phyloP scores from a whole-genome alignment of 1,140 invertebrate species.

The Battus philenor region DNA sequence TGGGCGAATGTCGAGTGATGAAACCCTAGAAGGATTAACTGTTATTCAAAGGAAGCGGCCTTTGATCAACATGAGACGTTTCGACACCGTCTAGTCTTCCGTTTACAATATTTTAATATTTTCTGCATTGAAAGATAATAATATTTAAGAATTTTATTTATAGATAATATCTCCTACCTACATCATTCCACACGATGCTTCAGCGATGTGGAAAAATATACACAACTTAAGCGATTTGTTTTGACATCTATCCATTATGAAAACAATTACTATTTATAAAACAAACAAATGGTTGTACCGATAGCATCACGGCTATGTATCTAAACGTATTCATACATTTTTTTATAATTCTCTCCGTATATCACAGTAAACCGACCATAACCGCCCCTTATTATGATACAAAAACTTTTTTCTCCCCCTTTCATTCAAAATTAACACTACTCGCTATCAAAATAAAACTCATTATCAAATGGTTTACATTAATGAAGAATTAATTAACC shows the following conservation, averaged over 20 bases:
- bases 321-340: slow-evolving; percentile 10
- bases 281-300: slow-evolving; percentile 20
- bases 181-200: too few relatives aligned
- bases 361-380: slow-evolving; percentile 26
- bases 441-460: slow-evolving; percentile 1
- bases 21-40: too few relatives aligned
- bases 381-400: slow-evolving; percentile 37
- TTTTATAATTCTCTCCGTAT: slow-evolving; percentile 20
- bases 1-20: too few relatives aligned
- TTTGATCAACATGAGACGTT: too few relatives aligned
- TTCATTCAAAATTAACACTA: slow-evolving; percentile 7
- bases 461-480: slow-evolving; percentile 2
- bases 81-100: too few relatives aligned
- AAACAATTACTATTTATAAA: slow-evolving; percentile 19
- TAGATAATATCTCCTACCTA: too few relatives aligned
- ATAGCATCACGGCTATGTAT: slow-evolving; percentile 7
- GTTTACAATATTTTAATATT: too few relatives aligned
- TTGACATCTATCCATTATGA: not conserved
- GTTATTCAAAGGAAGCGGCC: too few relatives aligned
- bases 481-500: slow-evolving; percentile 13
- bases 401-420: not conserved
- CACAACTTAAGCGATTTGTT: not conserved
- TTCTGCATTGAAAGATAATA: too few relatives aligned
- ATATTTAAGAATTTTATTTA: too few relatives aligned
- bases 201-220: too few relatives aligned